A percentile compares a stretch with the other conserved stretches of the same genome.
Conservation (phyloP, 1,140 invertebrate genomes). For the Drosophila simulans region DNA sequence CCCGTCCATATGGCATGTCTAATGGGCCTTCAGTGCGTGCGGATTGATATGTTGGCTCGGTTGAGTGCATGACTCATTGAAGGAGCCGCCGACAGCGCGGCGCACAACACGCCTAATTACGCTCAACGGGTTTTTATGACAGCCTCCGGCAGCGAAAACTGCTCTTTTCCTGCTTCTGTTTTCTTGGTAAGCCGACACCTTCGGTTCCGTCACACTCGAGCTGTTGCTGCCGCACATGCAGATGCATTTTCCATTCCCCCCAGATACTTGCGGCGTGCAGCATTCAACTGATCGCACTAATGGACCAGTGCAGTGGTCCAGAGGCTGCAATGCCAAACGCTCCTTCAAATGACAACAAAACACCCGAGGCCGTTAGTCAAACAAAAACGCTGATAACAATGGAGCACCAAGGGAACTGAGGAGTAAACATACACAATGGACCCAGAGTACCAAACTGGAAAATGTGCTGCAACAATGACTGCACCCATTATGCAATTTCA, state of each 20-base stretch:
- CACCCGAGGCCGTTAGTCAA: conserved; percentile 38
- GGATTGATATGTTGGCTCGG: conserved; percentile 46
- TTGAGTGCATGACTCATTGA: conserved; percentile 62
- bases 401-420: background rate
- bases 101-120: conserved; percentile 67
- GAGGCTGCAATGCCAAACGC: conserved; percentile 18
- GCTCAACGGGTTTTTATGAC: conserved; percentile 65
- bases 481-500: conserved; percentile 34
- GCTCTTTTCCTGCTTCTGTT: background rate
- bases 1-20: conserved; percentile 35
- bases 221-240: conserved; percentile 32
- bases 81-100: conserved; percentile 30
- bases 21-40: conserved; percentile 46
- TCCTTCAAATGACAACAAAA: conserved; percentile 48
- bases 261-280: conserved; percentile 22
- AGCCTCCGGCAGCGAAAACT: conserved; percentile 23
- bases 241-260: conserved; percentile 29
- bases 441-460: conserved; percentile 4
- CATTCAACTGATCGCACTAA: conserved; percentile 20
- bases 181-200: conserved; percentile 59
- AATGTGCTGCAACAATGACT: conserved; percentile 16
- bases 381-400: conserved; percentile 38
- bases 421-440: conserved; percentile 13
- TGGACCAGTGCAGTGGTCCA: conserved; percentile 18
- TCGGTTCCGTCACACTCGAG: conserved; percentile 27